These are phyloP conservation scores for Nyctibius bracteatus DNA, from an alignment of 2,113 vertebrate genomes.

Conservation along the genomic window DNA sequence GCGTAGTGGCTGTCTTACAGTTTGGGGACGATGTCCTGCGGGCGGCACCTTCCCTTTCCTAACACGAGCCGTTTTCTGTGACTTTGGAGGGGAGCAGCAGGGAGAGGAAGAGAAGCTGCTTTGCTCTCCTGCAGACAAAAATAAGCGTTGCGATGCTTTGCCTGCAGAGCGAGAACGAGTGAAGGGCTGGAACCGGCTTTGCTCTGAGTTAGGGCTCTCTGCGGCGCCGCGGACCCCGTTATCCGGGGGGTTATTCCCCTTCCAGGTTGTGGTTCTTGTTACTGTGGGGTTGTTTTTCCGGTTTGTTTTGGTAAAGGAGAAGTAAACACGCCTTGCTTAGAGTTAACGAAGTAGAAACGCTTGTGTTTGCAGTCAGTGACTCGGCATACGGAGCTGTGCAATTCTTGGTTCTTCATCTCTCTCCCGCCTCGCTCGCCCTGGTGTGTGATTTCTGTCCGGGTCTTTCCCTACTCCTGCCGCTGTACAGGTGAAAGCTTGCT, in stretches of 20 bases:
- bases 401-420: constrained; percentile 51
- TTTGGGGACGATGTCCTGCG: constrained; percentile 14
- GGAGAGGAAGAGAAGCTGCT: constrained; percentile 22
- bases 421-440: constrained; percentile 30
- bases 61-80: neutral
- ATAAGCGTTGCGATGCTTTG: neutral
- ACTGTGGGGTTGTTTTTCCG: neutral
- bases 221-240: neutral
- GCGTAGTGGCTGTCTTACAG: constrained; percentile 39
- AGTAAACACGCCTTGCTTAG: constrained; percentile 54
- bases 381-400: constrained; percentile 61
- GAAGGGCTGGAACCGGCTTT: constrained; percentile 3
- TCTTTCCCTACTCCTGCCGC: constrained; percentile 70
- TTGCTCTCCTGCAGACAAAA: constrained; percentile 9
- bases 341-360: neutral
- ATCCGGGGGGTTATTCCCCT: constrained; percentile 28
- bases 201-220: constrained; percentile 23
- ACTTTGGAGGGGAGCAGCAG: neutral
- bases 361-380: constrained; percentile 67
- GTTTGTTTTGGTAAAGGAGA: neutral
- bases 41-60: neutral
- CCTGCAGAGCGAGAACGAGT: constrained; percentile 36
- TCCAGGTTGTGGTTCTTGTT: constrained; percentile 21
- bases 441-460: constrained; percentile 52
- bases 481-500: constrained; percentile 77